Conservation (phyloP, 92 coral and sea anemone genomes). For the Chrysogorgia sp. region DNA sequence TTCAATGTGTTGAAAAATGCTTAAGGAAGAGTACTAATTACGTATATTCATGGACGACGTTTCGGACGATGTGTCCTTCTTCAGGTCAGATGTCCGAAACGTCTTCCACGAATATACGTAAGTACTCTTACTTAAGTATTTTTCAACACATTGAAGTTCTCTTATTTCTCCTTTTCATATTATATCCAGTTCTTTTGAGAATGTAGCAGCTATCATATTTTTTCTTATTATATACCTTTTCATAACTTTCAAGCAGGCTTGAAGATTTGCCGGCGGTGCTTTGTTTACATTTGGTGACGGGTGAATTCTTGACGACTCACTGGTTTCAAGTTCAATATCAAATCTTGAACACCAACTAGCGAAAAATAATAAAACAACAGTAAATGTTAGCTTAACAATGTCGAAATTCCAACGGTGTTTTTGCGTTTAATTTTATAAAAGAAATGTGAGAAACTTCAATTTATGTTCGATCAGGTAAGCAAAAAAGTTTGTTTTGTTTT, state of each 20-base stretch:
- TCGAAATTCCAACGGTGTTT: not conserved
- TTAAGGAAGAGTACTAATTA: too few relatives aligned
- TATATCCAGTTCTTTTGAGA: too few relatives aligned
- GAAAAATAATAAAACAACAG: not conserved
- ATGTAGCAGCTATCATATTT: too few relatives aligned
- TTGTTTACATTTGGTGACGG: slow-evolving; percentile 33
- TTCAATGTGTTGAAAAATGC: too few relatives aligned
- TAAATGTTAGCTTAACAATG: not conserved
- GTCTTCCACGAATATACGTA: too few relatives aligned
- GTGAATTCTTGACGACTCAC: slow-evolving; percentile 36
- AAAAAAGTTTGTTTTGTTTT: not conserved
- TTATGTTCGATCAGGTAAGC: not conserved
- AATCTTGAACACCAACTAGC: slow-evolving; percentile 20
- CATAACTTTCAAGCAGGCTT: not conserved
- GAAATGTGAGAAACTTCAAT: not conserved
- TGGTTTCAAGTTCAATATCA: slow-evolving; percentile 9
- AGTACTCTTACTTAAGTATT: too few relatives aligned
- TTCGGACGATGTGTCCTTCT: too few relatives aligned
- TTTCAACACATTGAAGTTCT: too few relatives aligned
- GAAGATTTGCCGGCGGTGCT: not conserved
- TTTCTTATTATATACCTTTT: not conserved
- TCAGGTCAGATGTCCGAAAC: too few relatives aligned
- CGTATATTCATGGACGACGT: too few relatives aligned
- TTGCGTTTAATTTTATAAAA: not conserved
- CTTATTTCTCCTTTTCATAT: too few relatives aligned